phyloP scores from a whole-genome alignment of 2,113 vertebrate genomes.

The Butastur rufipennis region DNA sequence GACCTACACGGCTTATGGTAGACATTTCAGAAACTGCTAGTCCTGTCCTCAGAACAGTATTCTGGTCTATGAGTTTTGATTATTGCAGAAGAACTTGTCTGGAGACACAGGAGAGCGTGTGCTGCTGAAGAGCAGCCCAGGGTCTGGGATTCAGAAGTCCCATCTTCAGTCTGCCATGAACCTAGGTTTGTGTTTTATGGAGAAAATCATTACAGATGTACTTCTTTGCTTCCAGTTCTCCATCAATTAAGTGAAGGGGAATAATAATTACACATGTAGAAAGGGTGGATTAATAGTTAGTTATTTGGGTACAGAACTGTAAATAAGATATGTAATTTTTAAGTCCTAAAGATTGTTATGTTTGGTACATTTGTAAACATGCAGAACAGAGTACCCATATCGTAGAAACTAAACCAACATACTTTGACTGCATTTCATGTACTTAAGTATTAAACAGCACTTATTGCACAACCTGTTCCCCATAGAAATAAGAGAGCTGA shows the following conservation, averaged over 20 bases:
- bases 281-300: background rate
- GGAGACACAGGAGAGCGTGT: background rate
- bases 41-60: background rate
- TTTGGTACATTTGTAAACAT: background rate
- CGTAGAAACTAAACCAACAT: background rate
- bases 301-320: background rate
- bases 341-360: background rate
- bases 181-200: background rate
- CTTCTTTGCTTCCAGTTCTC: background rate
- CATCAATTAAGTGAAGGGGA: background rate
- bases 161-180: background rate
- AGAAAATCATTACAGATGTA: background rate
- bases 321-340: background rate
- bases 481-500: background rate
- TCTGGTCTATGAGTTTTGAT: rapidly evolving
- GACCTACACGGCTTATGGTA: background rate
- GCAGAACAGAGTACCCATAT: background rate
- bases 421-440: background rate
- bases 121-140: background rate
- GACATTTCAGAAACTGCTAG: background rate
- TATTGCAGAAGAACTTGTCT: background rate
- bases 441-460: background rate
- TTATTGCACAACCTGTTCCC: background rate
- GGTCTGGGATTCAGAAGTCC: background rate
- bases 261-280: background rate